phyloP scores from a whole-genome alignment of 2,113 vertebrate species.

The Clinocottus analis region DNA sequence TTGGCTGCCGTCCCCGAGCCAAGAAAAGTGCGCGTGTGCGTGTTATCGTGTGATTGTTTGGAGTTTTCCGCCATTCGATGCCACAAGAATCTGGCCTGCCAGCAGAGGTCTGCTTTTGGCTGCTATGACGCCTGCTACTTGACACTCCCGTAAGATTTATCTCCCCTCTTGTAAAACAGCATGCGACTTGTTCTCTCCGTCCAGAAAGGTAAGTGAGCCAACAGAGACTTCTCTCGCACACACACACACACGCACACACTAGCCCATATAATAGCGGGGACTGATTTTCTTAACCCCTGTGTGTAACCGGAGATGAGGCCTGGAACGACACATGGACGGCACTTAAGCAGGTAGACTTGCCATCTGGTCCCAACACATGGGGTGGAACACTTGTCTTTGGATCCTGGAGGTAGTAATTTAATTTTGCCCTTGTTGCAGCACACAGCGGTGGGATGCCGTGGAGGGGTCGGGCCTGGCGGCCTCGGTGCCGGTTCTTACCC shows the following conservation, averaged over 20 bases:
- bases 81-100: conserved; percentile 68
- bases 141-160: conserved; percentile 69
- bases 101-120: conserved; percentile 66
- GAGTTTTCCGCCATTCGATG: conserved; percentile 64
- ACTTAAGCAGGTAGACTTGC: conserved; percentile 60
- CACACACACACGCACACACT: conserved; percentile 44
- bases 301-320: conserved; percentile 59
- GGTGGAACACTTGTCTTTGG: conserved; percentile 50
- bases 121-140: conserved; percentile 68
- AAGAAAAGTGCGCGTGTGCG: conserved; percentile 23
- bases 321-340: conserved; percentile 41
- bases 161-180: conserved; percentile 77
- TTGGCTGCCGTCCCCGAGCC: conserved; percentile 63
- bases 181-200: conserved; percentile 71
- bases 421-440: conserved; percentile 24
- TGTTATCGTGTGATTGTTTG: conserved; percentile 68
- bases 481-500: background rate
- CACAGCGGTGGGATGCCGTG: background rate
- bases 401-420: conserved; percentile 32
- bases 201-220: conserved; percentile 66
- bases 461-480: background rate
- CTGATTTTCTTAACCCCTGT: conserved; percentile 42
- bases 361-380: conserved; percentile 68
- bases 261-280: conserved; percentile 42
- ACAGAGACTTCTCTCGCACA: conserved; percentile 52